A percentile compares a stretch with the other conserved stretches of the same genome.
These are phyloP conservation scores for Acanthurus tractus DNA, from an alignment of 2,797 vertebrate genomes.

Conservation along the genomic window DNA sequence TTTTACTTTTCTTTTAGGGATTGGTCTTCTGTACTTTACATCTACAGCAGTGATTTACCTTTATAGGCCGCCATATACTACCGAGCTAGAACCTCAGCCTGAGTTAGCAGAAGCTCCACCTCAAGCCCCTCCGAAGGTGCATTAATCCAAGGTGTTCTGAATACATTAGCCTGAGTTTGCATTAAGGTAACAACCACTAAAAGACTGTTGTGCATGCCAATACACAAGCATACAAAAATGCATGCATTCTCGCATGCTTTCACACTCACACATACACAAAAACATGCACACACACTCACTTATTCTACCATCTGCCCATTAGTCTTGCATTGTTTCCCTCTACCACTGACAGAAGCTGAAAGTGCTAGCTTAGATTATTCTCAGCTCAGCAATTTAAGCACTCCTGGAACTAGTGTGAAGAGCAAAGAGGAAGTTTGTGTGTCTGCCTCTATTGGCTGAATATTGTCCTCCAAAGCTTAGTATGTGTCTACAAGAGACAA, in stretches of 20 bases:
- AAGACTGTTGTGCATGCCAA: constrained; percentile 26
- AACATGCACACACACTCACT: constrained; percentile 34
- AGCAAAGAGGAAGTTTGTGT: constrained; percentile 64
- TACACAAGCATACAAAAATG: constrained; percentile 25
- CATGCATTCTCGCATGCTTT: not conserved
- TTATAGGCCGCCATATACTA: constrained; percentile 51
- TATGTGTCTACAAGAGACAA: constrained; percentile 21
- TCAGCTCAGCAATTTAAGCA: constrained; percentile 74
- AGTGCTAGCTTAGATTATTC: constrained; percentile 71
- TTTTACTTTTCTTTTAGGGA: constrained; percentile 26
- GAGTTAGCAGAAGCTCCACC: constrained; percentile 52
- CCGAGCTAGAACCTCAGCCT: constrained; percentile 41
- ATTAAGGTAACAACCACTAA: constrained; percentile 46
- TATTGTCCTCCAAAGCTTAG: constrained; percentile 44
- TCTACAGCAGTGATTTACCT: constrained; percentile 21
- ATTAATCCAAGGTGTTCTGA: constrained; percentile 56
- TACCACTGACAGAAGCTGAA: constrained; percentile 67
- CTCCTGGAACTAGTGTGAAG: constrained; percentile 61
- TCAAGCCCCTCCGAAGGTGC: constrained; percentile 22
- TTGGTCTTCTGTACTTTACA: constrained; percentile 35
- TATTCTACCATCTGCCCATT: constrained; percentile 68
- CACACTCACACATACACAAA: constrained; percentile 6
- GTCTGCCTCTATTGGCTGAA: constrained; percentile 29
- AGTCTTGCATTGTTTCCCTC: constrained; percentile 79
- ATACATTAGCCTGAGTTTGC: constrained; percentile 67